Conservation (phyloP, 2,888 invertebrate species). For the Melangyna quadrimaculata region DNA sequence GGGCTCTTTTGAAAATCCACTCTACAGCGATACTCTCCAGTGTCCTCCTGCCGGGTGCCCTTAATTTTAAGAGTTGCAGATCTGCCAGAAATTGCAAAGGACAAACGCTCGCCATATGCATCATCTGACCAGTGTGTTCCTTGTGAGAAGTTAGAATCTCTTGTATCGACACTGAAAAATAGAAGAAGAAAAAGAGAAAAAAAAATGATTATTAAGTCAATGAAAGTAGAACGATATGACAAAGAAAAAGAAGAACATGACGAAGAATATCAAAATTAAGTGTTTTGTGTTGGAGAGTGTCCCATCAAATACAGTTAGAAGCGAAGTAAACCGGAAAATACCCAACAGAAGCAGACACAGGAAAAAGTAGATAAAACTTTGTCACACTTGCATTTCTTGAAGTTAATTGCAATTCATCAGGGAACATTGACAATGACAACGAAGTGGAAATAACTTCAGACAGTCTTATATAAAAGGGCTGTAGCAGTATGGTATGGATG, state of each 20-base stretch:
- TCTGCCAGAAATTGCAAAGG: constrained; percentile 87
- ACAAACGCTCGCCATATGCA: constrained; percentile 86
- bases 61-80: constrained; percentile 90
- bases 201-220: background rate
- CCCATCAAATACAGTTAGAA: constrained; percentile 49
- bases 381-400: constrained; percentile 54
- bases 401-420: constrained; percentile 74
- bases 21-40: constrained; percentile 92
- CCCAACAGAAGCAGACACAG: background rate
- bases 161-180: constrained; percentile 82
- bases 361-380: constrained; percentile 51
- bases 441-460: constrained; percentile 57
- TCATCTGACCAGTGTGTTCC: constrained; percentile 84
- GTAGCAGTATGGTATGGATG: background rate
- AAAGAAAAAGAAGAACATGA: constrained; percentile 22
- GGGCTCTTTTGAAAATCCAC: constrained; percentile 95
- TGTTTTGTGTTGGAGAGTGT: constrained; percentile 37
- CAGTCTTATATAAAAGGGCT: constrained; percentile 22
- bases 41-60: constrained; percentile 88
- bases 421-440: constrained; percentile 53
- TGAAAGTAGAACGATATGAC: background rate
- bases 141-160: constrained; percentile 81
- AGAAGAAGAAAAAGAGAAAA: constrained; percentile 11
- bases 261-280: constrained; percentile 33
- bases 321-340: constrained; percentile 37